Evolutionary conservation across 1,140 invertebrate species (phyloP), one percentile per base, ranked within the genome.

Genomic region (Cotesia chilonis): DNA sequence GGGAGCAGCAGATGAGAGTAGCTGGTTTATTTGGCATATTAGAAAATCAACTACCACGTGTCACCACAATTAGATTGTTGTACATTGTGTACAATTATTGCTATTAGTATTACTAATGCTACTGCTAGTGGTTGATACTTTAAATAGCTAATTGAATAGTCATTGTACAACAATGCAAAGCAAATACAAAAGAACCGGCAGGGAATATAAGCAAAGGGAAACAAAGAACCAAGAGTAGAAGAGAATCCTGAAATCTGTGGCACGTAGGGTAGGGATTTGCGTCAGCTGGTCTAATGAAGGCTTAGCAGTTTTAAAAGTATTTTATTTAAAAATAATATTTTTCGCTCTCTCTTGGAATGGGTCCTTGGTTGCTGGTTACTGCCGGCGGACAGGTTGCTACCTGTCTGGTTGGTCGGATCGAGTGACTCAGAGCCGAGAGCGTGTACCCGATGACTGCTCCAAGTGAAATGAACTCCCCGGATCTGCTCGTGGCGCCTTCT

Each of bases 391-490:
- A 81, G 78, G 81, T 82, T 80, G 80, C 81, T 80, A 83, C 82
- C 82, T 82, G 82, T 82, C 80, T 80, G 74, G 73, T 78, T 80
- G 74, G 73, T 71, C 64, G 74, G 73, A 77, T 76, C 77, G 79
- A 76, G 76, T 81, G 80, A 81, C 79, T 81, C 80, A 81, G 76
- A 73, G 77, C 79, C 81, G 79, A 81, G 76, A 73, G 77, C 55
- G 74, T 77, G 73, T 35, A 20, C 74, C 70, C 72, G 76, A 78
- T 77, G 79, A 77, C 77, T 78, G 61, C 36, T 73, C 72, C 71
- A 79, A 78, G 78, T 79, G 80, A 80, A 82, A 80, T 81, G 79
- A 82, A 79, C 80, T 80, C 78, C 71, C 60, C 72, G 78, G 74
- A 77, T 80, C 75, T 70, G 71, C 72, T 72, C 64, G 41, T 66